Evolutionary conservation across 2,888 invertebrate species (phyloP), one percentile per base, ranked within the genome.

Genomic region (Seira ritae): DNA sequence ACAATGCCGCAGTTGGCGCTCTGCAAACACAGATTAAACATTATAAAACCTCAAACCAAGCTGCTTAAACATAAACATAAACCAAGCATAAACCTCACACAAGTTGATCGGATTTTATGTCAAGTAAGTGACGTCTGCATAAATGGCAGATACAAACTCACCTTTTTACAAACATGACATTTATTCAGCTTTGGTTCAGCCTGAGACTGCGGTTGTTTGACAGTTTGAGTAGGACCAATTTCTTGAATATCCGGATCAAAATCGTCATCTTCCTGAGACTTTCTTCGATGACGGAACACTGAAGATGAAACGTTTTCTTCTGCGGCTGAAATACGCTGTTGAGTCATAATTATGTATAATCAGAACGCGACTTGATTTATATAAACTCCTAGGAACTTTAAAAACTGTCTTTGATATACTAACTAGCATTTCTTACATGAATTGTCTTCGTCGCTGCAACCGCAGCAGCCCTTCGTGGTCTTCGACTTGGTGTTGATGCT

Each of bases 391-490:
- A 8, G 3, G 2, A 42, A 42, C 46, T 42, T 42, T n/a, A n/a
- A n/a, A n/a, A n/a, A n/a, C n/a, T n/a, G n/a, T 4, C 17, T 37
- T 17, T n/a, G 15, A 8, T n/a, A n/a, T 67, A 23, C 6, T 50
- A 42, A 71, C 23, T 22, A 17, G 15, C 19, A 19, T 60, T 60
- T 60, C 70, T 69, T 84, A 89, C 89, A 80, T 85, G 83, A 23
- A 89, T 89, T 1, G 87, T 87, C 78, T 84, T 85, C 0, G 87
- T 87, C 6, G 89, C 89, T 20, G 82, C 85, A n/a, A 73, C 74
- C 10, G 88, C 88, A 17, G 89, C 89, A 19, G 86, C 86, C 73
- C 89, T 66, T 19, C 87, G 68, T 10, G 89, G 89, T 55, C 83
- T 67, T 17, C 78, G 22, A 55, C 85, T 77, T 12, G 67, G 6